Percentiles rank a stretch among this genome's conserved stretches.
Evolutionary conservation across 92 coral and sea anemone species (phyloP).

Genomic region (Siderastrea siderea): DNA sequence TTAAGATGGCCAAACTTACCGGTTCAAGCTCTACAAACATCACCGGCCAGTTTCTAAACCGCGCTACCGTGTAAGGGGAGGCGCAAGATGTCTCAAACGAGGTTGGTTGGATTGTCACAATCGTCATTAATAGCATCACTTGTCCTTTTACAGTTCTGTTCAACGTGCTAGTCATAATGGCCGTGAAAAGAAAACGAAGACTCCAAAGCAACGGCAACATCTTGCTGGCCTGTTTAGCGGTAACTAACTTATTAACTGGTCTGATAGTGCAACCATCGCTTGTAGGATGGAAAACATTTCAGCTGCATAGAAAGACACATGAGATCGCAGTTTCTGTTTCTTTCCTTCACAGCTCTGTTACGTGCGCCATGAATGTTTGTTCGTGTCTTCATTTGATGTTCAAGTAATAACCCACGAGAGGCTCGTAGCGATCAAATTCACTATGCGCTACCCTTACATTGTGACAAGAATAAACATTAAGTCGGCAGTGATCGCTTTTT

Average conservation of each 20-base stretch:
- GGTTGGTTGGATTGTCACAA: neutral
- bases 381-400: slow-evolving; percentile 14
- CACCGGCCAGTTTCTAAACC: too few relatives aligned
- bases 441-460: neutral
- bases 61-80: too few relatives aligned
- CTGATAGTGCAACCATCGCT: neutral
- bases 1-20: too few relatives aligned
- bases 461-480: neutral
- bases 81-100: too few relatives aligned
- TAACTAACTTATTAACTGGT: slow-evolving; percentile 1
- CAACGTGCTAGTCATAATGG: too few relatives aligned
- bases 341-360: neutral
- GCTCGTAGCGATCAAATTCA: neutral
- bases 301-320: neutral
- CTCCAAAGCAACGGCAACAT: slow-evolving; percentile 15
- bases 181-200: slow-evolving; percentile 6
- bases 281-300: neutral
- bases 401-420: slow-evolving; percentile 13
- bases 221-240: slow-evolving; percentile 19
- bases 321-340: neutral
- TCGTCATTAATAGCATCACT: too few relatives aligned
- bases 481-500: neutral
- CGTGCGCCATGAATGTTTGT: neutral
- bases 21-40: too few relatives aligned
- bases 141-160: too few relatives aligned